Base-by-base conservation (phyloP, 2,888 invertebrate genomes). In the Caradrina clavipalpis region DNA sequence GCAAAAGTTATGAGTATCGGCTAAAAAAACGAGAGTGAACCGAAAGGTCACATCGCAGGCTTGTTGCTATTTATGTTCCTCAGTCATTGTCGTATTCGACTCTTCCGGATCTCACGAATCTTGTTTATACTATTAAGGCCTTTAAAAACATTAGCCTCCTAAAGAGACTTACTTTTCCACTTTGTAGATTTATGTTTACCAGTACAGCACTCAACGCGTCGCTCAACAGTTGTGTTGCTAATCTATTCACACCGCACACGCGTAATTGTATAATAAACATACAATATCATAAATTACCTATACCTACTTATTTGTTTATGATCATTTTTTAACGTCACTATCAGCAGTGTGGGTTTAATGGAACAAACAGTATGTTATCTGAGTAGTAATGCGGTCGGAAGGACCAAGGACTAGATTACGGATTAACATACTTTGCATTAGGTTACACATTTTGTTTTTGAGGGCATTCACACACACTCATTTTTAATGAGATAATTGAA, bases 61-160 rank as follows among this genome's bases (percentile, higher is more conserved):
- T 59, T 42, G 51, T 1, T 15, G 31, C 55, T 77, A 64, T 49
- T 75, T 63, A 42, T 54, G 35, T 62, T 57, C 65, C 17, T 59
- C 57, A 54, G 57, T 47, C 66, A 53, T 61, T 66, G 61, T 55
- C 66, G 39, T 72, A 22, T 66, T 50, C 47, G 17, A 42, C 31
- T 31, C 58, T 76, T 62, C 51, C 74, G 74, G 26, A 63, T 76
- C 59, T 53, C 21, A 39, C 11, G 22, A 53, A 42, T 42, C 17
- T 73, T 39, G 35, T 73, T 61, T 47, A 53, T 51, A 39, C 66
- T 21, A 35, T 8, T 15, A 42, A 42, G 45, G 45, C 6, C 45
- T 45, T 45, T 45, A 17, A 45, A 17, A 45, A 45, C 45, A 45
- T 45, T 6, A 17, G 35, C 17, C 45, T 17, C 45, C 45, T 45